phyloP scores from a whole-genome alignment of 2,797 vertebrate genomes.

The Leptodactylus fallax region DNA sequence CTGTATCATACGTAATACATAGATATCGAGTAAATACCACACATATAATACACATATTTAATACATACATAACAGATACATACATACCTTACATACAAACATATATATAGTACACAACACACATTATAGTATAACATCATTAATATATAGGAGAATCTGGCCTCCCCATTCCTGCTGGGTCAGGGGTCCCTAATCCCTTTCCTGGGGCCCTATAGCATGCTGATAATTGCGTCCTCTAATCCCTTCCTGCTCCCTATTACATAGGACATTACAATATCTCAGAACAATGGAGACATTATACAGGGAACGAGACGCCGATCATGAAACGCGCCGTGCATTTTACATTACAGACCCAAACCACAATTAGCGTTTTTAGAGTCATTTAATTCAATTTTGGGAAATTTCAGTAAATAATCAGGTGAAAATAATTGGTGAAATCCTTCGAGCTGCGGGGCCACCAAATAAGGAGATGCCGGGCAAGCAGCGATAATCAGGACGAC shows the following conservation, averaged over 20 bases:
- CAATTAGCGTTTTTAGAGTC: constrained; percentile 48
- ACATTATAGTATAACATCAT: too few relatives aligned
- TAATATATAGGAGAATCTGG: too few relatives aligned
- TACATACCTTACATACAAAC: too few relatives aligned
- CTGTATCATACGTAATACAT: too few relatives aligned
- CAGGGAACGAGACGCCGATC: neutral
- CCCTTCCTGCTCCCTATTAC: neutral
- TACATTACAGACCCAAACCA: constrained; percentile 30
- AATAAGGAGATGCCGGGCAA: constrained; percentile 20
- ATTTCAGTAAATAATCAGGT: constrained; percentile 48
- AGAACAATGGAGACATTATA: neutral
- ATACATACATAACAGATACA: too few relatives aligned
- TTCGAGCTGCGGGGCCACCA: constrained; percentile 20
- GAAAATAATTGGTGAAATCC: constrained; percentile 44
- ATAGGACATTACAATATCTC: neutral
- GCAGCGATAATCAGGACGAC: neutral
- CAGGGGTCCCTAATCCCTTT: too few relatives aligned
- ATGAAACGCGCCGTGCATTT: neutral
- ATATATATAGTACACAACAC: too few relatives aligned
- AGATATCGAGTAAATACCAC: too few relatives aligned
- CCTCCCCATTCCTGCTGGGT: too few relatives aligned
- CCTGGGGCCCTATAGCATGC: too few relatives aligned
- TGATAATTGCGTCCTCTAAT: too few relatives aligned
- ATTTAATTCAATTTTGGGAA: constrained; percentile 46
- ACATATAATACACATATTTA: too few relatives aligned